A percentile compares a stretch with the other conserved stretches of the same genome.
phyloP scores from a whole-genome alignment of 2,113 vertebrate genomes.

The Ivindomyrus marchei region DNA sequence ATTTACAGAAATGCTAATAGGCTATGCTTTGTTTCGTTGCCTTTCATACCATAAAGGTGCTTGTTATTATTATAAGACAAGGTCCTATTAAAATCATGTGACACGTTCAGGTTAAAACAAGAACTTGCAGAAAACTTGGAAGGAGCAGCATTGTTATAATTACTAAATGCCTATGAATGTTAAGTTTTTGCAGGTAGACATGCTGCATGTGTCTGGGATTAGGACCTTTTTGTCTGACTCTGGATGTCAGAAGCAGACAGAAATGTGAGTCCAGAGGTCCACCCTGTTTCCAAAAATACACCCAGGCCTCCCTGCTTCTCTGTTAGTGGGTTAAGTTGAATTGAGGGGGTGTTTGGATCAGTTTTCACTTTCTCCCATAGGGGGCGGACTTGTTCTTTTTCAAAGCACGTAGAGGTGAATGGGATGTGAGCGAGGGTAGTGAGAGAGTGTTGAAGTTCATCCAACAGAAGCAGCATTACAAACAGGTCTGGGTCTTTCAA shows the following conservation, averaged over 20 bases:
- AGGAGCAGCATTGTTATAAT: background rate
- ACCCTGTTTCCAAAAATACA: background rate
- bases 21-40: background rate
- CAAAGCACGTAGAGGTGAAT: background rate
- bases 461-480: background rate
- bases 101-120: background rate
- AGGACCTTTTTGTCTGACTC: background rate
- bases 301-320: background rate
- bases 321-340: background rate
- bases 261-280: background rate
- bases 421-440: background rate
- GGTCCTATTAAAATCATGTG: background rate
- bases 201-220: background rate
- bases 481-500: background rate
- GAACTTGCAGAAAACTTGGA: background rate
- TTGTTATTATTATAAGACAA: background rate
- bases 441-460: background rate
- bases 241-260: background rate
- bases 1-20: background rate
- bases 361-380: background rate
- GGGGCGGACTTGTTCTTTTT: background rate
- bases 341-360: background rate
- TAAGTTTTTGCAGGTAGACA: background rate
- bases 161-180: background rate
- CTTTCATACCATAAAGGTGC: background rate